phyloP scores from a whole-genome alignment of 2,113 vertebrate species.

The Gymnocephalus cernua region DNA sequence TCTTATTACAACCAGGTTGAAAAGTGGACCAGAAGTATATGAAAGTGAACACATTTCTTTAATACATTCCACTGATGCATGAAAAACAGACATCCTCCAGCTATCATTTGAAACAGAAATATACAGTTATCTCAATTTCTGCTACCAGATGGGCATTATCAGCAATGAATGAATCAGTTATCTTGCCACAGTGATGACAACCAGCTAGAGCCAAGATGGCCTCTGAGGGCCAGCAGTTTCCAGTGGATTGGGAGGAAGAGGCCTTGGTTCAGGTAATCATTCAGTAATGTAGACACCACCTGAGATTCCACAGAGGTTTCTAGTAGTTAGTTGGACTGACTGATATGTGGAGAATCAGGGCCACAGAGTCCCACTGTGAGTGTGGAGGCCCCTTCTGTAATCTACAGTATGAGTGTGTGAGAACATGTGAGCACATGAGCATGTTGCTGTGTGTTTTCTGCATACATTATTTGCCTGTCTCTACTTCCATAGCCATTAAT shows the following conservation, averaged over 20 bases:
- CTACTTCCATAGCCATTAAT: conserved; percentile 1
- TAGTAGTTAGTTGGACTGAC: not conserved
- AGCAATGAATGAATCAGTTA: conserved; percentile 46
- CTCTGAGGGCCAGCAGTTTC: conserved; percentile 35
- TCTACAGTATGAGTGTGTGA: not conserved
- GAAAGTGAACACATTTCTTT: not conserved
- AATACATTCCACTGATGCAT: conserved; percentile 8
- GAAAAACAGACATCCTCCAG: conserved; percentile 1
- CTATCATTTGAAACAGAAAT: conserved; percentile 24
- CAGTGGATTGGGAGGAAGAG: conserved; percentile 35
- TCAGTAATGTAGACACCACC: conserved; percentile 44
- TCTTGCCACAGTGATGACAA: conserved; percentile 54
- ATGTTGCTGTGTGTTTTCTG: not conserved
- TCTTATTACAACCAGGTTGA: not conserved
- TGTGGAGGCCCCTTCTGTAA: conserved; percentile 1
- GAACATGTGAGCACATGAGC: not conserved
- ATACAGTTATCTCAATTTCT: conserved; percentile 24
- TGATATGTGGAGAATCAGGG: conserved; percentile 21
- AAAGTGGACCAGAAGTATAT: not conserved
- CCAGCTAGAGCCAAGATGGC: conserved; percentile 45
- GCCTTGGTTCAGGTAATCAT: conserved; percentile 39
- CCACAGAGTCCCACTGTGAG: conserved; percentile 6
- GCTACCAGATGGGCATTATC: conserved; percentile 23
- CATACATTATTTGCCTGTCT: not conserved
- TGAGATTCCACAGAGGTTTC: conserved; percentile 53